phyloP scores from a whole-genome alignment of 2,797 vertebrate genomes.

The Dicrostonyx torquatus region DNA sequence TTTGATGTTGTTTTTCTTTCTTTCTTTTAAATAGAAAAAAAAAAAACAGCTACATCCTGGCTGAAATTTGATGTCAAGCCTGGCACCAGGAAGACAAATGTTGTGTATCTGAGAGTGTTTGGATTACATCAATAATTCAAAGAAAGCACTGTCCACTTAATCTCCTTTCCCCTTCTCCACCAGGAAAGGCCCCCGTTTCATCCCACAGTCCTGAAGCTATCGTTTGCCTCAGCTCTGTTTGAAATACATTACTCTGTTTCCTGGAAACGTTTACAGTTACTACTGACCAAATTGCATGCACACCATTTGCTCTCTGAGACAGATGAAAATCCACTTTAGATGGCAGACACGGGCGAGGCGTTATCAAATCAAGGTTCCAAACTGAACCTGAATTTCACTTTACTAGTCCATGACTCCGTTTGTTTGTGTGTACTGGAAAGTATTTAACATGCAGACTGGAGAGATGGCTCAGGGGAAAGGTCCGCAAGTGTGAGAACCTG shows the following conservation, averaged over 20 bases:
- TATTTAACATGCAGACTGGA: not conserved
- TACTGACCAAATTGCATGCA: conserved; percentile 77
- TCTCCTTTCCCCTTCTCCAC: conserved; percentile 75
- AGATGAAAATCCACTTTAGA: conserved; percentile 63
- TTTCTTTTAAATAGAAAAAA: conserved; percentile 13
- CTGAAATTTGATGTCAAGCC: conserved; percentile 61
- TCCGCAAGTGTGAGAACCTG: not conserved
- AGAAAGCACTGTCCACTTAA: conserved; percentile 80
- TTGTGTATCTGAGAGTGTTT: conserved; percentile 76
- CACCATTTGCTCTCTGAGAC: conserved; percentile 69
- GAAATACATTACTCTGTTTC: conserved; percentile 76
- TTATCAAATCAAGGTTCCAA: conserved; percentile 4
- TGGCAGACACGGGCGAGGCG: conserved; percentile 22
- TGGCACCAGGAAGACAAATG: conserved; percentile 75
- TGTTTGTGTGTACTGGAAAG: not conserved
- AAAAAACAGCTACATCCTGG: conserved; percentile 61
- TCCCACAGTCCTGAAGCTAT: conserved; percentile 74
- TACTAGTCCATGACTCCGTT: not conserved
- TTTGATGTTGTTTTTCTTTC: not conserved
- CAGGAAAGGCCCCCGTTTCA: conserved; percentile 73
- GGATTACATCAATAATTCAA: conserved; percentile 86
- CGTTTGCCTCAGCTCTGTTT: conserved; percentile 78
- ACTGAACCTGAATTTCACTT: not conserved
- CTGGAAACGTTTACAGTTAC: conserved; percentile 77
- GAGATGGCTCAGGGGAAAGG: not conserved